Conservation (phyloP, 1,140 invertebrate genomes). For the Parasteatoda tepidariorum region DNA sequence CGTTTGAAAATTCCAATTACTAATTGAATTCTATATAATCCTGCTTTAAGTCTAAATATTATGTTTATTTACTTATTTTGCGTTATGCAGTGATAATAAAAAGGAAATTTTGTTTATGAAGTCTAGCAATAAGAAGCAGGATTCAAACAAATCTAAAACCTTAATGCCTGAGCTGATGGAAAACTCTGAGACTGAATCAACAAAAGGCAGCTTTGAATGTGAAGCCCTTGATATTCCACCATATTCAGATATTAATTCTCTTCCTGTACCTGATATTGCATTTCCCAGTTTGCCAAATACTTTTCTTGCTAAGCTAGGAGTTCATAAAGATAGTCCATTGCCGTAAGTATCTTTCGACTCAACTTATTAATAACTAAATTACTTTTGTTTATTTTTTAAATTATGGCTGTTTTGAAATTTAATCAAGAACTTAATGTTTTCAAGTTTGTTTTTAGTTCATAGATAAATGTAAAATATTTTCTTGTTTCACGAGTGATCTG, state of each 20-base stretch:
- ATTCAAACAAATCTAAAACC: constrained; percentile 37
- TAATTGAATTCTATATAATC: too few species aligned
- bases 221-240: constrained; percentile 28
- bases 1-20: too few species aligned
- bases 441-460: too few species aligned
- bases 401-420: too few species aligned
- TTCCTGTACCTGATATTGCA: constrained; percentile 32
- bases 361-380: neutral
- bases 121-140: constrained; percentile 39
- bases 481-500: too few species aligned
- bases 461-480: too few species aligned
- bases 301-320: constrained; percentile 52
- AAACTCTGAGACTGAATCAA: constrained; percentile 61
- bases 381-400: too few species aligned
- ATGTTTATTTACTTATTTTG: too few species aligned
- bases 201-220: constrained; percentile 58
- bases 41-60: too few species aligned
- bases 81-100: too few species aligned
- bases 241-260: neutral
- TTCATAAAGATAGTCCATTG: constrained; percentile 51
- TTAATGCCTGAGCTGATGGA: constrained; percentile 60
- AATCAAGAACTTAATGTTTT: too few species aligned
- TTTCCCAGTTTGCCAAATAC: constrained; percentile 58
- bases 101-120: too few species aligned
- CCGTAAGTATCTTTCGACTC: constrained; percentile 28